Percentiles rank a stretch among this genome's conserved stretches.
Evolutionary conservation across 2,797 vertebrate species (phyloP).

Genomic region (Gymnopithys bicolor): DNA sequence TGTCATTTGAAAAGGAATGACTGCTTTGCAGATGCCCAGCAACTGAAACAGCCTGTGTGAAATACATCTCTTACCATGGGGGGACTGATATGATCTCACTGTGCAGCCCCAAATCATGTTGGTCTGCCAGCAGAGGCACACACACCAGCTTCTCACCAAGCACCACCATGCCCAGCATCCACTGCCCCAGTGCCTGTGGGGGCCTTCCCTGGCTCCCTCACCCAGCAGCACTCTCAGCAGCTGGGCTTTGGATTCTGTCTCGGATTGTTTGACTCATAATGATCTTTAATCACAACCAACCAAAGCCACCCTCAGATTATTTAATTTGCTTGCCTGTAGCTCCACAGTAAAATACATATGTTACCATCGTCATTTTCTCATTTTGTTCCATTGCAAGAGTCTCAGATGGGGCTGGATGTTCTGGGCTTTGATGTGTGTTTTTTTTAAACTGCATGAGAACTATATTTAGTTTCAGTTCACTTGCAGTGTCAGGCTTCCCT

Average conservation of each 20-base stretch:
- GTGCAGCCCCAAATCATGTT: neutral
- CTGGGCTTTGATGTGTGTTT: slow-evolving; percentile 64
- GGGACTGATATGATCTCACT: neutral
- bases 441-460: slow-evolving; percentile 66
- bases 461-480: slow-evolving; percentile 78
- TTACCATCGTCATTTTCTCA: neutral
- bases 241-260: neutral
- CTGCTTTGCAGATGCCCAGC: neutral
- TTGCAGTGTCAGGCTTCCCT: slow-evolving; percentile 73
- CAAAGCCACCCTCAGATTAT: neutral
- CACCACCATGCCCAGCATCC: neutral
- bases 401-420: slow-evolving; percentile 18
- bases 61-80: fast-evolving
- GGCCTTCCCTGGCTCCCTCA: fast-evolving
- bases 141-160: fast-evolving
- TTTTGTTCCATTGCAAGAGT: slow-evolving; percentile 35
- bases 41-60: neutral
- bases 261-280: fast-evolving
- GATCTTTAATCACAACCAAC: slow-evolving; percentile 32
- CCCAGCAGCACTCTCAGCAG: neutral
- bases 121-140: fast-evolving
- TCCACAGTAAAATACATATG: neutral
- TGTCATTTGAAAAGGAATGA: neutral
- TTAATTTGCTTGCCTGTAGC: slow-evolving; percentile 10
- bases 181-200: fast-evolving